Base-by-base conservation (phyloP, 2,797 vertebrate genomes). In the Rousettus madagascariensis region DNA sequence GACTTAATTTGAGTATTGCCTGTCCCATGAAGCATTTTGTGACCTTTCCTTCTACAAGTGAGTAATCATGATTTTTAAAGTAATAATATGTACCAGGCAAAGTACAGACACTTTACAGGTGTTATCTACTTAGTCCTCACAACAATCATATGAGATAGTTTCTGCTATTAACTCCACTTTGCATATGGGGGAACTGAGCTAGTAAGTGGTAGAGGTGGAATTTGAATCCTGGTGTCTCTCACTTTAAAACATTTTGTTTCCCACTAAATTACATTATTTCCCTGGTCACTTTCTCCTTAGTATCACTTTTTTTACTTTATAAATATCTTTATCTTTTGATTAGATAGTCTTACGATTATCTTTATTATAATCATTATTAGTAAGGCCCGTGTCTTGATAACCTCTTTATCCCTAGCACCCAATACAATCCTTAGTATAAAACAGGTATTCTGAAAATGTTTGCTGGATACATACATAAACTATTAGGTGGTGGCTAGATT, bases 31-130 rank as follows among this genome's bases (percentile, higher is more conserved):
- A 94, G 80, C 51, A 20, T 38, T 87, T 43, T 65, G 38, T 77
- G 61, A 55, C 20, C 26, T 80, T 88, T 80, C 43, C 53, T 78
- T 75, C 38, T 82, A 41, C 43, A 79, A 79, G 3, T 65, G 78
- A 90, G 71, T 79, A 41, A 69, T 51, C 59, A n/a, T 86, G 57
- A 83, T 86, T 75, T 90, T 92, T 84, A 94, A 90, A 78, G 12
- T 57, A 83, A 36, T 80, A 33, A 83, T 33, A 46, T 83, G 9
- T 63, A 28, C 65, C 36, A 87, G 55, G 16, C 22, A 90, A 95
- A 90, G 33, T 86, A 66, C 36, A 79, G 26, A 36, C 7, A 69
- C 38, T 86, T 92, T 78, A 22, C 15, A 89, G 79, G 26, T 77
- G n/a, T 63, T 38, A 63, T 68, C 22, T 82, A 53, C 28, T 85